Base-by-base conservation (phyloP, 2,888 invertebrate genomes). In the Pseudanteris insignis region DNA sequence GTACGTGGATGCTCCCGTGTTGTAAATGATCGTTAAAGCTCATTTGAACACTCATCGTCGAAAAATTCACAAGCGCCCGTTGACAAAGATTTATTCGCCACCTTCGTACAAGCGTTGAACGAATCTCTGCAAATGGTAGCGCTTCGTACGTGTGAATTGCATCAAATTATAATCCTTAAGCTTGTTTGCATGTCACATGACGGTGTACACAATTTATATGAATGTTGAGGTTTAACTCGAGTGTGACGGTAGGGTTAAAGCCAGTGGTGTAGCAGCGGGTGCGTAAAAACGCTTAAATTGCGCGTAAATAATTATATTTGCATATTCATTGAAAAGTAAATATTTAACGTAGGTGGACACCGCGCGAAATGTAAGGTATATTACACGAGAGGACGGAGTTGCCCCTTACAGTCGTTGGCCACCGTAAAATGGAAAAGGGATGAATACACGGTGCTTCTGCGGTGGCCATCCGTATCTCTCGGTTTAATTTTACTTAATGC, bases 241-340 rank as follows among this genome's bases (percentile, higher is more conserved):
- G 51, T 55, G 41, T 28, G 41, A 46, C 50, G 41, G 34, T 54
- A 57, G 60, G 63, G 60, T 60, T 36, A 43, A 59, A 60, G 43
- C 58, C 60, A 58, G 51, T 38, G 40, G 51, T 59, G 65, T 40
- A 66, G 59, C 65, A 64, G 65, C 65, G 55, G 63, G 63, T 65
- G 77, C 69, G 76, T 74, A 78, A 79, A 79, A 78, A 78, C 75
- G 75, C 73, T 74, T 73, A 78, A 79, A 79, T 78, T 78, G 77
- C 75, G 77, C 77, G 77, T 80, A 77, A 79, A 79, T 79, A 79
- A 78, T 80, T 78, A 79, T 79, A 78, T 80, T 80, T 79, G 78
- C 79, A 80, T 79, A 80, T 79, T 80, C 77, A 80, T 80, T 74
- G 75, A 74, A 77, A 79, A 71, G 78, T 79, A 79, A 80, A 80